These are phyloP conservation scores for Melieria picta DNA, from an alignment of 2,888 invertebrate species.

Conservation along the genomic window DNA sequence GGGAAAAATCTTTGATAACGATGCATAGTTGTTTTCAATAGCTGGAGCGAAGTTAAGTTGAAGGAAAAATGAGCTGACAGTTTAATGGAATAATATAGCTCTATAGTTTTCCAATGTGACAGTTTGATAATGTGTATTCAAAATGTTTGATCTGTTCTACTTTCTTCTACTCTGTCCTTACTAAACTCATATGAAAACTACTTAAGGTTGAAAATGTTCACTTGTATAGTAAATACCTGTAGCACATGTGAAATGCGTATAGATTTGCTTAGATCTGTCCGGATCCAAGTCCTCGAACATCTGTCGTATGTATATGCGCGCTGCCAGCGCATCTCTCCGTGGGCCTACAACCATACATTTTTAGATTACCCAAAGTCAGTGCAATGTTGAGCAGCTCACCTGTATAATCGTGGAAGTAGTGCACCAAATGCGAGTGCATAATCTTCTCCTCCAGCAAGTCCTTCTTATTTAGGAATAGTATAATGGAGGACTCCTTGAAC, in stretches of 20 bases:
- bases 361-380: neutral
- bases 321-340: slow-evolving; percentile 96
- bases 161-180: neutral
- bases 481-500: slow-evolving; percentile 99
- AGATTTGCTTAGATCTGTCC: slow-evolving; percentile 99
- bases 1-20: neutral
- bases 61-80: no score
- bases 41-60: no score
- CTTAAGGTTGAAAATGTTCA: no score
- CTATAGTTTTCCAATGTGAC: no score
- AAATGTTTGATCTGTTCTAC: neutral
- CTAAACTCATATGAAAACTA: neutral
- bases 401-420: slow-evolving; percentile 99
- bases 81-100: no score
- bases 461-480: slow-evolving; percentile 99
- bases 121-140: neutral
- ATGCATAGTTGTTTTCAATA: no score
- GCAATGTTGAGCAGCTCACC: slow-evolving; percentile 75
- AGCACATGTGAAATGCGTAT: slow-evolving; percentile 99
- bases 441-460: slow-evolving; percentile 99
- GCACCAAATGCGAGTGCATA: slow-evolving; percentile 99
- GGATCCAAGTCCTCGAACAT: slow-evolving; percentile 99
- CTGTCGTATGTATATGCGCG: slow-evolving; percentile 99
- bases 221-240: slow-evolving; percentile 82
- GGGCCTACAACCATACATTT: slow-evolving; percentile 73